Evolutionary conservation across 2,113 vertebrate species (phyloP), one percentile per base, ranked within the genome.

Genomic region (Ammospiza nelsoni): DNA sequence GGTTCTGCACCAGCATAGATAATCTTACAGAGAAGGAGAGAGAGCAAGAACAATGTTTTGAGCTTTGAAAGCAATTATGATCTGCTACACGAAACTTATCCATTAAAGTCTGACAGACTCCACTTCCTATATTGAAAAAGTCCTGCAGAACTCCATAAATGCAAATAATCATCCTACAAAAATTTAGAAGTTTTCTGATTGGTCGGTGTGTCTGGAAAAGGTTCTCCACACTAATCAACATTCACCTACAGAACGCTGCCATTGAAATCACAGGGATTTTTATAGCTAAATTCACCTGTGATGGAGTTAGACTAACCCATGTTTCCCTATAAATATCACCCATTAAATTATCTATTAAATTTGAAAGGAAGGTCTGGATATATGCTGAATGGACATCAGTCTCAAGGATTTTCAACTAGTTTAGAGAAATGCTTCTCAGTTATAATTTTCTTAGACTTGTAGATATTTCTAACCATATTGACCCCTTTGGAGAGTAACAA

Each of bases 41-140:
- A 6, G 4, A 20, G 5, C 12, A 59, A 72, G 69, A 75, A 65
- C 19, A 79, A 79, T 65, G 61, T 75, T 95, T 66, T 92, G 84
- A 84, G 92, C 73, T 81, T 73, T 91, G 54, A 96, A 94, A 82
- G 44, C 43, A 84, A 69, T 92, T 88, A 61, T n/a, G 9, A 96
- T 68, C 89, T 73, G 52, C 59, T 91, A 84, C 55, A 63, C 52
- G 84, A 92, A 89, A 65, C 4, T 49, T 17, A 65, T 65, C 67
- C 77, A 90, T 73, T 80, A 71, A 95, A 92, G 21, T 65, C 76
- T 91, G 21, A 63, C 84, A 81, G 31, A 86, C 78, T 94, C 90
- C 65, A 39, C 49, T 79, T 92, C 31, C 28, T 79, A 51, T 59
- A 83, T 20, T 35, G 46, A 62, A 91, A 66, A 54, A 14, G 11